Evolutionary conservation across 2,888 invertebrate species (phyloP), one percentile per base, ranked within the genome.

Genomic region (Epinotia demarniana): DNA sequence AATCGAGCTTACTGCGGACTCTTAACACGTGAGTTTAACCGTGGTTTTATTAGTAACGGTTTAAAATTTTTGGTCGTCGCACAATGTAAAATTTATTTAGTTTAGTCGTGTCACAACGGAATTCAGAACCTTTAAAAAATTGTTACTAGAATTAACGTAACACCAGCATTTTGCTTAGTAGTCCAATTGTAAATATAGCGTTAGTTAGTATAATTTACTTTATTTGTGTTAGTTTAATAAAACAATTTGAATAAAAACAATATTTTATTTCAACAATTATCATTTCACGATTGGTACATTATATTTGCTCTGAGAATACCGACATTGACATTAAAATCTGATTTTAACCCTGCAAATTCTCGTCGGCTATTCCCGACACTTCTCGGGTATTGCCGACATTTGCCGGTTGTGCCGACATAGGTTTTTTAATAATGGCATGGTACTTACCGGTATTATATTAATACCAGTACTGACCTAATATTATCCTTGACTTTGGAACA

Each of bases 231-330:
- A 60, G 70, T 64, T 61, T 61, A 74, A 75, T 75, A 75, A 75
- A 75, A 75, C 23, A 12, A 27, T 64, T 66, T 19, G 19, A 58
- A 60, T 75, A 71, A 5, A 66, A 75, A 75, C 71, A 66, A 75
- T 66, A 75, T 66, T 71, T 75, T 75, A 75, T 75, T 71, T 75
- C 75, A 75, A 75, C 66, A 75, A 75, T 71, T 66, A 75, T 46
- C 18, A 71, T 53, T 66, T 70, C n/a, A 18, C 43, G 27, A 62
- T 43, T 12, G 23, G 1, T 69, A n/a, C 57, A 53, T 19, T 13
- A 4, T 46, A 16, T 46, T 49, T 16, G 2, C 12, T 12, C 6
- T 43, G 18, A 39, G 39, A 18, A 39, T 18, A 39, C 39, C 16
- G 18, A 18, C n/a, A 13, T 64, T 19, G 46, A 49, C 11, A 18